Evolutionary conservation across 37 sponge, comb jelly and placozoan genomes (phyloP).

Genomic region (Geodia barretti): DNA sequence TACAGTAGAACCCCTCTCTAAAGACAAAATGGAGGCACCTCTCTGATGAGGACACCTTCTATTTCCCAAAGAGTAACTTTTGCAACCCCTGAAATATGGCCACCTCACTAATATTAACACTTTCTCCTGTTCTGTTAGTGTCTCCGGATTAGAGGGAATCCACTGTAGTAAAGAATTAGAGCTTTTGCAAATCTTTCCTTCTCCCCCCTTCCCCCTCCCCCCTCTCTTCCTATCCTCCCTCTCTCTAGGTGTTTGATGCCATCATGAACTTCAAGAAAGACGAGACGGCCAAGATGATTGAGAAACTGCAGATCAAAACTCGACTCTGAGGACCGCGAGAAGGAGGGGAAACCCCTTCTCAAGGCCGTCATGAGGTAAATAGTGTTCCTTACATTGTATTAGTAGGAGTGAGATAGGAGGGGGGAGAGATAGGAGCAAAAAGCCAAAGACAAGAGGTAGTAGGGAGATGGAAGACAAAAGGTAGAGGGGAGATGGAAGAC

Average conservation of each 20-base stretch:
- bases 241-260: constrained; percentile 80
- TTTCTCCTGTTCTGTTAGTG: no score
- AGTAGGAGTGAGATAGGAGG: no score
- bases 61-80: neutral
- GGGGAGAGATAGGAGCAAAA: no score
- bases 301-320: constrained; percentile 89
- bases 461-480: no score
- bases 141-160: no score
- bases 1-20: no score
- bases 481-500: no score
- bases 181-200: neutral
- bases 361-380: constrained; percentile 36
- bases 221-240: neutral
- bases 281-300: constrained; percentile 78
- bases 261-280: constrained; percentile 96
- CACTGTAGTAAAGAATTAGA: neutral
- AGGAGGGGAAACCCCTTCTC: constrained; percentile 66
- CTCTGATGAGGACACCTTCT: neutral
- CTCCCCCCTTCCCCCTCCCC: neutral
- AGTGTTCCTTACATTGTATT: no score
- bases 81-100: neutral
- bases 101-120: neutral
- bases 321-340: constrained; percentile 74
- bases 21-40: neutral
- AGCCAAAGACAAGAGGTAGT: no score